Base-by-base conservation (phyloP, 2,113 vertebrate genomes). In the Dascyllus trimaculatus region DNA sequence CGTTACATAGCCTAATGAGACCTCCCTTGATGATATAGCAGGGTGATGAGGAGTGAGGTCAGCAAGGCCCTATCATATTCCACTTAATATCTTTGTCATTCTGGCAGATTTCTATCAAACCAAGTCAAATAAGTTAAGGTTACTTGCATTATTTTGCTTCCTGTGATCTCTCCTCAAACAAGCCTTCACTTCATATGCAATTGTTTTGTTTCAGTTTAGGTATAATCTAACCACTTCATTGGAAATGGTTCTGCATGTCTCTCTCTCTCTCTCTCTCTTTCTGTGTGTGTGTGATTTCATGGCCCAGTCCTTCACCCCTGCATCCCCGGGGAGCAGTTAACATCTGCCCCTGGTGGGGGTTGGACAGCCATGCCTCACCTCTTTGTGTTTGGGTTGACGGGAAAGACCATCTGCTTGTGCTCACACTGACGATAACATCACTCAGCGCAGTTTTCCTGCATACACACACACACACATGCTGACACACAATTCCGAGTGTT, bases 301-400 rank as follows among this genome's bases (percentile, higher is more conserved):
- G 60, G 77, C 81, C 79, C 35, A 48, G 74, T 67, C 82, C 56
- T 81, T 91, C 79, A 88, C 81, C 67, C 54, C 72, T 83, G 65
- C 65, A 67, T 90, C 88, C 87, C 88, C n/a, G 52, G 88, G 89
- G 92, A 89, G 78, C 81, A 82, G 86, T 92, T 90, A 91, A 91
- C 92, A 93, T 93, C 92, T 95, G 92, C 89, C 85, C 69, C 75
- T 83, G 60, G 81, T 79, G 88, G 88, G 89, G 91, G 75, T 64
- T 75, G 73, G 54, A 89, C 40, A 58, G 68, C 67, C 24, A 5
- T 26, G 66, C 64, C 80, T 92, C 89, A 87, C 89, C 87, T 88
- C 89, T 91, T 93, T 90, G 84, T 92, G 90, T 92, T 92, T 88
- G 85, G 85, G 71, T 89, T 87, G 78, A 85, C 71, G 66, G 69